Conservation (phyloP, 2,888 invertebrate species). For the Chloroclystis v-ata region DNA sequence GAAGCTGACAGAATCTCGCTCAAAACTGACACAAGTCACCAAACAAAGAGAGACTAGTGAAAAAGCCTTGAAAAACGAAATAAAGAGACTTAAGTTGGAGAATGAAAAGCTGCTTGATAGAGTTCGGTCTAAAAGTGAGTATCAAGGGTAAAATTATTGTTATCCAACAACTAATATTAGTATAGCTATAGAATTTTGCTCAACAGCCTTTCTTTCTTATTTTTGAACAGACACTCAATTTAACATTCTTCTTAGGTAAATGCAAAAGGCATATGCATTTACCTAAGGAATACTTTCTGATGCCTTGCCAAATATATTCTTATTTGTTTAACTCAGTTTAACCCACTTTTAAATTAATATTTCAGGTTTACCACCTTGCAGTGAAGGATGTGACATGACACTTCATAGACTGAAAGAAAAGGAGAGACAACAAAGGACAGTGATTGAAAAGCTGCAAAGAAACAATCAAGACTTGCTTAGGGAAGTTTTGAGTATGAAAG, state of each 20-base stretch:
- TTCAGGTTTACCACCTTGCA: conserved; percentile 47
- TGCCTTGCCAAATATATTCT: no score
- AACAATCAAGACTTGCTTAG: conserved; percentile 52
- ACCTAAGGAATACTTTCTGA: no score
- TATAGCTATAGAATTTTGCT: no score
- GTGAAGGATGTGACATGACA: conserved; percentile 50
- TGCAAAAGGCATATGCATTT: no score
- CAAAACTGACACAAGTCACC: conserved; percentile 50
- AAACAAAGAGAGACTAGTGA: conserved; percentile 65
- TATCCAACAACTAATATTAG: not conserved
- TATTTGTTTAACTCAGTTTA: no score
- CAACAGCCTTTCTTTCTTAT: no score
- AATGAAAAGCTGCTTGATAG: conserved; percentile 62
- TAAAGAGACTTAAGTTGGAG: conserved; percentile 54
- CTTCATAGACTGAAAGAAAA: conserved; percentile 47
- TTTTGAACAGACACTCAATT: no score
- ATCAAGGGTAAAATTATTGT: no score
- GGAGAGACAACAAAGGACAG: conserved; percentile 47
- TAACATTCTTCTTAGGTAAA: no score
- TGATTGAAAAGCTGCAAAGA: conserved; percentile 51
- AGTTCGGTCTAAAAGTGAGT: conserved; percentile 56
- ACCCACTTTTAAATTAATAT: no score
- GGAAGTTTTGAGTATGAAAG: conserved; percentile 39
- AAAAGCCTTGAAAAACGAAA: conserved; percentile 55
- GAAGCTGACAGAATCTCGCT: conserved; percentile 47